phyloP scores from a whole-genome alignment of 92 coral and sea anemone species.

The Heliopora coerulea region DNA sequence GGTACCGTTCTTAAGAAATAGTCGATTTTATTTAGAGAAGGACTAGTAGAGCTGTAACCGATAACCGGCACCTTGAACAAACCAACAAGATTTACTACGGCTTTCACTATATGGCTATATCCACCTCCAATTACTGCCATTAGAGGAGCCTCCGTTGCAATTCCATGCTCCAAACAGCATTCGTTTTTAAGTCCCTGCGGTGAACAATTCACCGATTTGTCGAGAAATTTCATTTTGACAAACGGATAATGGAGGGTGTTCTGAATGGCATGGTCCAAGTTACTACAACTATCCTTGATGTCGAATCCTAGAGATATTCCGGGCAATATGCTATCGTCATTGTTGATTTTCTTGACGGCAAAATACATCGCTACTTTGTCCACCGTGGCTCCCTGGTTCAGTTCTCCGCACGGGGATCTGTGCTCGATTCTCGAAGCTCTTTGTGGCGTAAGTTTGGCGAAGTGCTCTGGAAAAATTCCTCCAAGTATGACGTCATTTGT shows the following conservation, averaged over 20 bases:
- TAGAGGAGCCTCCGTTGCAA: slow-evolving; percentile 50
- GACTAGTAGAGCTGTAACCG: slow-evolving; percentile 73
- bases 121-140: slow-evolving; percentile 73
- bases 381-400: slow-evolving; percentile 61
- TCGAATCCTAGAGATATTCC: slow-evolving; percentile 75
- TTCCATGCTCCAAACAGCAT: slow-evolving; percentile 25
- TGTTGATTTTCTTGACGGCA: slow-evolving; percentile 72
- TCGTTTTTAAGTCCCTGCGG: neutral
- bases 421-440: neutral
- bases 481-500: slow-evolving; percentile 6
- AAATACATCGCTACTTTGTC: slow-evolving; percentile 72
- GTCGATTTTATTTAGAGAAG: slow-evolving; percentile 74
- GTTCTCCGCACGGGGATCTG: slow-evolving; percentile 47
- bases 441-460: neutral
- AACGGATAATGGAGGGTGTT: slow-evolving; percentile 84
- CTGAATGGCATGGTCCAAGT: slow-evolving; percentile 73
- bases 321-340: slow-evolving; percentile 58
- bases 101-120: slow-evolving; percentile 83
- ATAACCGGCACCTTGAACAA: slow-evolving; percentile 83
- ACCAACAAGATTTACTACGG: slow-evolving; percentile 80
- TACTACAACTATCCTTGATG: slow-evolving; percentile 78
- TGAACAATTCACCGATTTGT: slow-evolving; percentile 44
- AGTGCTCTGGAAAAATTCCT: slow-evolving; percentile 8
- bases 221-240: slow-evolving; percentile 62
- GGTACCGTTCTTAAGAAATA: slow-evolving; percentile 80